These are phyloP conservation scores for Sebastes hubbsi DNA, from an alignment of 2,797 vertebrate genomes.

Conservation along the genomic window DNA sequence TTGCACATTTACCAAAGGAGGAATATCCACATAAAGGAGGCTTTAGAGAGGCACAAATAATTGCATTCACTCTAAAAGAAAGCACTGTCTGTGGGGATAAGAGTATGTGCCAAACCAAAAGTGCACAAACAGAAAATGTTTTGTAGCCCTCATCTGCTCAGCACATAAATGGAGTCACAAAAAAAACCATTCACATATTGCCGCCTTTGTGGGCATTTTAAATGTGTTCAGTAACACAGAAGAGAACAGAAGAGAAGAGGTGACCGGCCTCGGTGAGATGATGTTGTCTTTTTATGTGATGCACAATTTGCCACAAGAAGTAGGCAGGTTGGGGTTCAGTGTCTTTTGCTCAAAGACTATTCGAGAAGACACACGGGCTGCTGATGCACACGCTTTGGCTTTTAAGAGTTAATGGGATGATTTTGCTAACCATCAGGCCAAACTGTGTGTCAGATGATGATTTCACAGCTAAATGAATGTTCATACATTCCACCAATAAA, in stretches of 20 bases:
- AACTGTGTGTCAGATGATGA: neutral
- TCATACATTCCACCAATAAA: neutral
- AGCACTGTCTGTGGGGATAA: neutral
- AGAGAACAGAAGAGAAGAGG: neutral
- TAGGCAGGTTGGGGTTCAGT: neutral
- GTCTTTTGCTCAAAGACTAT: neutral
- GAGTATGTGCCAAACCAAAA: neutral
- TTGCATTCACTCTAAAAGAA: neutral
- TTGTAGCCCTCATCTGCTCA: neutral
- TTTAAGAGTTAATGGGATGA: neutral
- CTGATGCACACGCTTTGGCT: neutral
- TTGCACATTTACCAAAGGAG: neutral
- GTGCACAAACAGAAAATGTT: neutral
- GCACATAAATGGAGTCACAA: neutral
- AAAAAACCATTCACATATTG: neutral
- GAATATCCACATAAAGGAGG: neutral
- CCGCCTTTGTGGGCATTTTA: neutral
- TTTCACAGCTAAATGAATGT: too few species aligned
- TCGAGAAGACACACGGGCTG: neutral
- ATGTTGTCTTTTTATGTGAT: constrained; percentile 22
- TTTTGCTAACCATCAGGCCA: neutral
- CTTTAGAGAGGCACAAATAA: neutral
- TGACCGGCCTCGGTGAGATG: neutral
- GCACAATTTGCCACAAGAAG: neutral
- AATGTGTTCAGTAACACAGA: neutral